Evolutionary conservation across 1,140 invertebrate species (phyloP), one percentile per base, ranked within the genome.

Genomic region (Aphis gossypii): DNA sequence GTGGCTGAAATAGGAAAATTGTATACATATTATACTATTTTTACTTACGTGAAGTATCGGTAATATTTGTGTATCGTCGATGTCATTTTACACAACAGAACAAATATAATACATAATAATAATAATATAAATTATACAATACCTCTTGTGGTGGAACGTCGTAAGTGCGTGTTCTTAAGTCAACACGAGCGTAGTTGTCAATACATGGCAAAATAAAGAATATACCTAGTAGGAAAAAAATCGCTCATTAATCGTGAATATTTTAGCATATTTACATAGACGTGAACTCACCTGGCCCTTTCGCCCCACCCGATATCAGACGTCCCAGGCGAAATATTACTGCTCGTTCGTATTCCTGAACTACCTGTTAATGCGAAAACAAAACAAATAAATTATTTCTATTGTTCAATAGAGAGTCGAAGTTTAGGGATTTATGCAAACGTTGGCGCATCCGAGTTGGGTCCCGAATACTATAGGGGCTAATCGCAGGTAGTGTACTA

Each of bases 181-280:
- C 98, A 14, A 98, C 98, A 95, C 98, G 98, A 83, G 97, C 97
- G 95, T 98, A 99, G 51, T 97, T 97, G 95, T 99, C 98, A 93
- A 99, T 97, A 95, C 98, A 99, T 2, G 98, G 98, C 86, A 99
- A 96, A 20, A 99, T 96, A 95, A 99, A 99, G 95, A 99, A 99
- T 38, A 98, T 96, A 38, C 97, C 94, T 94, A 20, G 51, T 48
- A 41, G 87, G 86, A 60, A 18, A 41, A 48, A n/a, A 38, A 51
- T 35, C 25, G 83, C 18, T 35, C 35, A 30, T 60, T 41, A 2
- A 2, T 48, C 21, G 44, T 87, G 48, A 87, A 76, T 76, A 76
- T 18, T 76, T 76, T 76, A 76, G 30, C 1, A 14, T 76, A 14
- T 18, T 76, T 76, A 35, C 18, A 6, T 18, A 76, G 4, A 41